These are phyloP conservation scores for Orchestia grillus DNA, from an alignment of 1,140 invertebrate species.

Conservation along the genomic window DNA sequence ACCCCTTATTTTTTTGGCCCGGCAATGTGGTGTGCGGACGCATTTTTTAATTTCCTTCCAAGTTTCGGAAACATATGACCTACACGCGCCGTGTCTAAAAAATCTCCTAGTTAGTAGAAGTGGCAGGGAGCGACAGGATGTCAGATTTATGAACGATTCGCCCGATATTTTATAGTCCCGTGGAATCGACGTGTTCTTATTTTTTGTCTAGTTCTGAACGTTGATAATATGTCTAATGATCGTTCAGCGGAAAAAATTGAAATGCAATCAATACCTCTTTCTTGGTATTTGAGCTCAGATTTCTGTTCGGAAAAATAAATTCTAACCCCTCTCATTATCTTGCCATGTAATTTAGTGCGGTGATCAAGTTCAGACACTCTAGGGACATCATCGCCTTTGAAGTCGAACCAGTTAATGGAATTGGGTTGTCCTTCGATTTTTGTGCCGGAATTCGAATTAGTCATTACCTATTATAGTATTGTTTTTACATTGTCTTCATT, in stretches of 20 bases:
- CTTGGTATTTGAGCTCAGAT: neutral
- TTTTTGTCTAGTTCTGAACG: neutral
- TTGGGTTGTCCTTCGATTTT: neutral
- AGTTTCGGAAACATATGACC: neutral
- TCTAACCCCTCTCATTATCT: neutral
- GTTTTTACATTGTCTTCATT: neutral
- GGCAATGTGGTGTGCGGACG: neutral
- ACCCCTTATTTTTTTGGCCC: neutral
- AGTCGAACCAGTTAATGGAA: neutral
- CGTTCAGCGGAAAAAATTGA: neutral
- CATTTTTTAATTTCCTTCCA: slow-evolving; percentile 38
- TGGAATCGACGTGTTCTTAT: neutral
- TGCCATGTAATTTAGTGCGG: neutral
- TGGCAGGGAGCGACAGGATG: neutral
- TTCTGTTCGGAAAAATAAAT: neutral
- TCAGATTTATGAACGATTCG: neutral
- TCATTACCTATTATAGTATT: neutral
- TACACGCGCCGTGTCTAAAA: neutral
- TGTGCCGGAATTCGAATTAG: neutral
- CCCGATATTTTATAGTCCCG: neutral
- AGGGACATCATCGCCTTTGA: neutral
- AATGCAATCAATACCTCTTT: neutral
- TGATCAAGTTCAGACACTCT: neutral
- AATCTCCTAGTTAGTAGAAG: neutral
- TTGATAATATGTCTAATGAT: neutral